Conservation (phyloP, 53 echinoderm and acorn worm genomes). For the Antedon mediterranea region DNA sequence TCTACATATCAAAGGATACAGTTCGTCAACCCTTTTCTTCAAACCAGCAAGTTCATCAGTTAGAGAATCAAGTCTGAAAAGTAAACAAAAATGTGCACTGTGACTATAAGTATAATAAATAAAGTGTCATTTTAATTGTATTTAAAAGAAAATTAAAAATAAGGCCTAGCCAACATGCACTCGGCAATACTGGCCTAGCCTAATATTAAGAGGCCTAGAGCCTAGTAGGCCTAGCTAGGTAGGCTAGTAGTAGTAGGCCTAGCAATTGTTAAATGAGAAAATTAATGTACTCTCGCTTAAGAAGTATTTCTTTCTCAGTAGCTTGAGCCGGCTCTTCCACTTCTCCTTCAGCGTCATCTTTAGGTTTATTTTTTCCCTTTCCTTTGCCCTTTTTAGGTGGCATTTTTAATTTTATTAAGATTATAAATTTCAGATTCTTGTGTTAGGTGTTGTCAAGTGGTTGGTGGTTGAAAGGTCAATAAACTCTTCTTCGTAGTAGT, state of each 20-base stretch:
- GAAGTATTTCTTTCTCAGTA: constrained; percentile 76
- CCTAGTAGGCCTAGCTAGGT: too few species aligned
- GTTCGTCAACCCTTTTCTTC: constrained; percentile 89
- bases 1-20: constrained; percentile 99
- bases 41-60: constrained; percentile 69
- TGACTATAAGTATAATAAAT: too few species aligned
- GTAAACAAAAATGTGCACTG: constrained; percentile 12
- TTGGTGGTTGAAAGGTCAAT: background rate
- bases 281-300: constrained; percentile 66
- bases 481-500: too few species aligned
- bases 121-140: too few species aligned
- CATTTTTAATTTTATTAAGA: constrained; percentile 28
- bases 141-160: too few species aligned
- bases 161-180: too few species aligned
- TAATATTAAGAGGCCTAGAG: too few species aligned
- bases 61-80: constrained; percentile 66
- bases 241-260: too few species aligned
- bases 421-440: background rate
- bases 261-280: too few species aligned
- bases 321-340: constrained; percentile 66
- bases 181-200: too few species aligned
- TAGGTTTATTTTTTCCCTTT: constrained; percentile 54
- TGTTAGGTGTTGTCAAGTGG: constrained; percentile 1
- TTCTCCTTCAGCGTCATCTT: constrained; percentile 39
- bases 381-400: constrained; percentile 87